Evolutionary conservation across 2,797 vertebrate species (phyloP), one percentile per base, ranked within the genome.

Genomic region (Sebastes cheni): DNA sequence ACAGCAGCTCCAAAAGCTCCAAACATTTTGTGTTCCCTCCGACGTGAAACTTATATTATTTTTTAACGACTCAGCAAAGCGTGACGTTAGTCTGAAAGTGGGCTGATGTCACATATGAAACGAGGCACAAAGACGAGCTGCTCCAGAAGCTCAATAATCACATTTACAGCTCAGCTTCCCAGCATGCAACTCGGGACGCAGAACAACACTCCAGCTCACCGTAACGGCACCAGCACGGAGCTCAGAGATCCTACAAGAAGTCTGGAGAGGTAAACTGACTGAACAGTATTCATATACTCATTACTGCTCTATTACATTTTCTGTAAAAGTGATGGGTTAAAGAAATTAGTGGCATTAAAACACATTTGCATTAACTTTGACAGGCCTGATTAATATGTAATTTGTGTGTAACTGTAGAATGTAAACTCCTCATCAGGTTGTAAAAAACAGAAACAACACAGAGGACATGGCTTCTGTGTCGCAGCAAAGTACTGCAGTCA

Each of bases 71-170:
- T 62, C 71, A 0, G 23, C 4, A 8, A 77, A 67, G 76, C 80
- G 7, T 8, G 30, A 14, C n/a, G 71, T 52, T 16, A 67, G 14
- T 72, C 60, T 64, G 16, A 80, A 71, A 64, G 81, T 46, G 60
- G 29, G 36, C 39, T 32, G 22, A 75, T 0, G 50, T 81, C 36
- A 64, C 75, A n/a, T 56, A 83, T 25, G 14, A 64, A 39, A 78
- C 30, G 42, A 87, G 84, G 79, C 86, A 88, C 72, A 70, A 71
- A 81, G 66, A 86, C 27, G 69, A 89, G 74, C 76, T 1, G 58
- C 32, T 13, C 1, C 0, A n/a, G 55, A 39, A 50, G 64, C 76
- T 78, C 69, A 0, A 1, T 4, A 9, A 50, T 34, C 72, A 78
- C 56, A 52, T 64, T n/a, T 22, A 74, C 59, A 16, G 3, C 56